These are phyloP conservation scores for Tenthredo notha DNA, from an alignment of 2,888 invertebrate genomes.

Conservation along the genomic window DNA sequence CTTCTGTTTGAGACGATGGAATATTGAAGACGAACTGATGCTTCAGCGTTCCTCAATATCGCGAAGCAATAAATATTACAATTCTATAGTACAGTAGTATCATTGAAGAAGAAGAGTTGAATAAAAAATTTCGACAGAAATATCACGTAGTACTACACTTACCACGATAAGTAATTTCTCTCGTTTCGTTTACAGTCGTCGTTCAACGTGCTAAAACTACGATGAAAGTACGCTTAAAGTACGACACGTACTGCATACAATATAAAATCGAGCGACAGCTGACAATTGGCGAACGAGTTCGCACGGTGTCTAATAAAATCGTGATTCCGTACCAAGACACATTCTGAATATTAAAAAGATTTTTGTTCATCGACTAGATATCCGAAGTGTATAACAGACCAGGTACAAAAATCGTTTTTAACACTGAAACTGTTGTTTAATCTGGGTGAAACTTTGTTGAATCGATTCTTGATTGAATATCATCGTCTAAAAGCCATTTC, in stretches of 20 bases:
- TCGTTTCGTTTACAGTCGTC: not conserved
- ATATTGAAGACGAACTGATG: constrained; percentile 25
- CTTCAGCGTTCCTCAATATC: not conserved
- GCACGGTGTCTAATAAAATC: constrained; percentile 17
- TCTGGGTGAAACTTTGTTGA: not conserved
- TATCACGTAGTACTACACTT: not conserved
- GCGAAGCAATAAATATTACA: not conserved
- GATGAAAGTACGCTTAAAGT: not conserved
- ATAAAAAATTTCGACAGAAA: not conserved
- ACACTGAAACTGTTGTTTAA: not conserved
- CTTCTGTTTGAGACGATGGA: not conserved
- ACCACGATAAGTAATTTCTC: not conserved
- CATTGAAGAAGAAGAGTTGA: not conserved
- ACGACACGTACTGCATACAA: constrained; percentile 10
- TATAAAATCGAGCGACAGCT: not conserved
- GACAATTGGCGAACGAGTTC: not conserved
- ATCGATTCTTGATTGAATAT: not conserved
- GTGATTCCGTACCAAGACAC: not conserved
- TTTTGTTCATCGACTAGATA: not conserved
- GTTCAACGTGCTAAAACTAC: constrained; percentile 6
- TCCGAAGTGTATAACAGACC: not conserved
- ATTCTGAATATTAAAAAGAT: not conserved
- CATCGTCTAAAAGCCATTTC: not conserved
- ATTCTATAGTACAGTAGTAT: not conserved
- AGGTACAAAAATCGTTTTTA: not conserved